phyloP scores from a whole-genome alignment of 2,888 invertebrate species.

The Microplitis deprimator region DNA sequence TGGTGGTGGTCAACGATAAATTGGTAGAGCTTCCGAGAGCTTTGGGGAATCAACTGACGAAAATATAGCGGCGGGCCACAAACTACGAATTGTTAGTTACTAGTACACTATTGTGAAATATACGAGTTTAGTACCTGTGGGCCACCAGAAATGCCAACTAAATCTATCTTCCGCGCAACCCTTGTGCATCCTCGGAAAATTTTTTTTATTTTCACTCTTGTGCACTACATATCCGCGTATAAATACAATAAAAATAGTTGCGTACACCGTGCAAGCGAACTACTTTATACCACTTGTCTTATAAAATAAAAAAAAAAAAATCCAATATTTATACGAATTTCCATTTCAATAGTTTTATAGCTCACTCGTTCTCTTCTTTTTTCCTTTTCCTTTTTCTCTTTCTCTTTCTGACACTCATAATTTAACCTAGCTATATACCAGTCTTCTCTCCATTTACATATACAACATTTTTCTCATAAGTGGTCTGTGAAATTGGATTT shows the following conservation, averaged over 20 bases:
- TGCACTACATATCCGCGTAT: not conserved
- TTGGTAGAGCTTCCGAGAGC: slow-evolving; percentile 62
- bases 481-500: slow-evolving; percentile 1
- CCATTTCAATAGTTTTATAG: slow-evolving; percentile 1
- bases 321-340: not conserved
- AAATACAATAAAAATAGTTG: not conserved
- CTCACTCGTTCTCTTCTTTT: not conserved
- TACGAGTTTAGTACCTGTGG: slow-evolving; percentile 56
- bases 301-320: not conserved
- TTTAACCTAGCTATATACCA: not conserved
- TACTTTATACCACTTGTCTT: not conserved
- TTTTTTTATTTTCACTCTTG: not conserved
- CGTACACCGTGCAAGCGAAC: not conserved
- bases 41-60: slow-evolving; percentile 67
- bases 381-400: not conserved
- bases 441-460: not conserved
- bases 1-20: slow-evolving; percentile 58
- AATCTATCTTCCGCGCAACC: slow-evolving; percentile 44
- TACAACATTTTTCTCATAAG: slow-evolving; percentile 1
- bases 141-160: slow-evolving; percentile 19
- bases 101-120: slow-evolving; percentile 62
- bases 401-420: not conserved
- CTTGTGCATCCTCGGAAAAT: slow-evolving; percentile 3
- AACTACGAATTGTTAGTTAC: slow-evolving; percentile 69
- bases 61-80: slow-evolving; percentile 68